Conservation (phyloP, 92 coral and sea anemone genomes). For the Epizoanthus scotinus region DNA sequence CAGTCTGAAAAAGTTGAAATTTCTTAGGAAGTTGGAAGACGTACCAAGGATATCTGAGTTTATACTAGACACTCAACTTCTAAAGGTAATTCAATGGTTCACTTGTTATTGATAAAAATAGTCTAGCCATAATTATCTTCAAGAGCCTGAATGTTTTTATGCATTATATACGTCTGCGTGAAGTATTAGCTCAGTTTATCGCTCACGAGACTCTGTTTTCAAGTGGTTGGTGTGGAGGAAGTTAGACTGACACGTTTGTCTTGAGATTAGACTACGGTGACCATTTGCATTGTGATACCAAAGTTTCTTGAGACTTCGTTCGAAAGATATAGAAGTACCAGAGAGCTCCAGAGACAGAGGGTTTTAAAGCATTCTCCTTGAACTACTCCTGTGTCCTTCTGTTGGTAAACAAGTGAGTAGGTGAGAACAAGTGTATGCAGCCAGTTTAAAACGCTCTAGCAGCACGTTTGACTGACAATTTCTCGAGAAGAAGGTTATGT, state of each 20-base stretch:
- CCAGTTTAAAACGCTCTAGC: not conserved
- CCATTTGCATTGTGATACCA: too few relatives aligned
- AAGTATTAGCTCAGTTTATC: not conserved
- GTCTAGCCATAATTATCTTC: not conserved
- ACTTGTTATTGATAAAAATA: not conserved
- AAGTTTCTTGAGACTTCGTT: not conserved
- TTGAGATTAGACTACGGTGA: too few relatives aligned
- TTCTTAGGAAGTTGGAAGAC: not conserved
- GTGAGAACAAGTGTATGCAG: not conserved
- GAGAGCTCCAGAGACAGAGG: not conserved
- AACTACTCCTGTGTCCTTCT: not conserved
- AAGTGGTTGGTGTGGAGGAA: not conserved
- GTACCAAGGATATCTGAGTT: not conserved
- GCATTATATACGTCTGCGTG: not conserved
- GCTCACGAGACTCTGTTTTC: not conserved
- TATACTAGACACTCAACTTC: not conserved
- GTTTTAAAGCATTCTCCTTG: too few relatives aligned
- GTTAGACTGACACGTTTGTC: too few relatives aligned
- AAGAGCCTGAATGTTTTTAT: not conserved
- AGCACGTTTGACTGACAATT: too few relatives aligned
- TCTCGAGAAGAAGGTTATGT: too few relatives aligned
- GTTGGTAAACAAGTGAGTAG: conserved; percentile 14
- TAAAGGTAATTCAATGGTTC: conserved; percentile 11
- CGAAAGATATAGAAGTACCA: not conserved
- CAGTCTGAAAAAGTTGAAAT: conserved; percentile 1